Evolutionary conservation across 2,888 invertebrate species (phyloP), one percentile per base, ranked within the genome.

Genomic region (Geophilus truncorum): DNA sequence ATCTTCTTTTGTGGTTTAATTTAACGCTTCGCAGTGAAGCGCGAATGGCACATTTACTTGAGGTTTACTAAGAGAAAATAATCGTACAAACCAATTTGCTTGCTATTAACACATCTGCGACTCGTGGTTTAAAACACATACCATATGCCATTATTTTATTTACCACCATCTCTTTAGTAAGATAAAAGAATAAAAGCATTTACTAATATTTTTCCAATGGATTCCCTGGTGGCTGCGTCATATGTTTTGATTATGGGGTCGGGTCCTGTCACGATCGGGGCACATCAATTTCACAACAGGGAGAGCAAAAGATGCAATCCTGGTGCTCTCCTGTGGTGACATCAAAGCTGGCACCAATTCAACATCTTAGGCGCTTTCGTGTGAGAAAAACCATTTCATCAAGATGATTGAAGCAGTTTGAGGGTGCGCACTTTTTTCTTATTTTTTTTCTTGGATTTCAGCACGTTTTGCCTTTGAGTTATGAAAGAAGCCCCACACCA

Each of bases 271-370:
- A 23, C 28, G 21, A 57, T 28, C n/a, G 28, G 28, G 28, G 23
- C 70, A 70, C 70, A 70, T 70, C 70, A 70, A 70, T 70, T n/a
- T 70, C 70, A 25, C 70, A 70, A 1, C 25, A 70, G 70, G 9
- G 28, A 4, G 70, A 70, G 25, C 70, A 70, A 28, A 45, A 28
- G 70, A 70, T 1, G 70, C 25, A 70, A 70, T 70, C 70, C 28
- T 70, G 28, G 70, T n/a, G n/a, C n/a, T 5, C 0, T 1, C 25
- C 23, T n/a, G 12, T 4, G 70, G 70, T 70, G 70, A 70, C 70
- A 70, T 70, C 28, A 70, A 70, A 70, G 28, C 70, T 70, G 70
- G 70, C 70, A 70, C 70, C 70, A 70, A 70, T 70, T 70, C 70
- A 70, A 70, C 70, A 70, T 70, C 28, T 70, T 70, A 25, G 23